Percentiles rank a stretch among this genome's conserved stretches.
phyloP scores from a whole-genome alignment of 2,888 invertebrate species.

The Andrena fulva region DNA sequence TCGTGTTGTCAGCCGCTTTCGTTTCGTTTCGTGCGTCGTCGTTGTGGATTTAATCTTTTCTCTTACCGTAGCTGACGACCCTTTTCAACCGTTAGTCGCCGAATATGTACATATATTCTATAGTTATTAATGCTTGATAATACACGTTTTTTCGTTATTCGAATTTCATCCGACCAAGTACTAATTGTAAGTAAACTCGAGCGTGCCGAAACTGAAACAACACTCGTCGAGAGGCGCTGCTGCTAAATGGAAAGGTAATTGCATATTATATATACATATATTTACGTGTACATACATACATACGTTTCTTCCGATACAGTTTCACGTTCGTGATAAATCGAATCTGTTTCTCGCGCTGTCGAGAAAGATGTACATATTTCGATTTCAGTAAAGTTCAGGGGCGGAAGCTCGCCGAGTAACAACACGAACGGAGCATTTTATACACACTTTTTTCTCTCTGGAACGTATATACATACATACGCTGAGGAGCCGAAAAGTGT shows the following conservation, averaged over 20 bases:
- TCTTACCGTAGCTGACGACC: background rate
- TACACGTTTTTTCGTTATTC: background rate
- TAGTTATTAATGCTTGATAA: background rate
- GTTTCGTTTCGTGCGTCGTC: conserved; percentile 24
- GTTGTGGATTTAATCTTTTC: conserved; percentile 42
- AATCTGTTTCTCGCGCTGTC: too few species aligned
- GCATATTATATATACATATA: background rate
- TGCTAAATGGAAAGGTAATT: conserved; percentile 42
- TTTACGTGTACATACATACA: background rate
- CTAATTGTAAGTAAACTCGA: background rate
- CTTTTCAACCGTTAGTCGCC: background rate
- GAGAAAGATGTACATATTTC: too few species aligned
- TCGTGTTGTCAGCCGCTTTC: conserved; percentile 55
- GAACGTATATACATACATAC: too few species aligned
- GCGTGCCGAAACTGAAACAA: background rate
- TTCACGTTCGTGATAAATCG: too few species aligned
- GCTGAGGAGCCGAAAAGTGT: too few species aligned
- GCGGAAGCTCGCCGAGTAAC: too few species aligned
- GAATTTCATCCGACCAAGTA: background rate
- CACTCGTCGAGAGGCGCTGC: background rate
- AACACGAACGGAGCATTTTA: too few species aligned
- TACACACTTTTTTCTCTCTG: too few species aligned
- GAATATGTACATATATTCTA: background rate
- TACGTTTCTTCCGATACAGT: background rate
- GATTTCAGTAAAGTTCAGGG: too few species aligned